These are phyloP conservation scores for Halcyon malimbica DNA, from an alignment of 2,113 vertebrate species.

Conservation along the genomic window DNA sequence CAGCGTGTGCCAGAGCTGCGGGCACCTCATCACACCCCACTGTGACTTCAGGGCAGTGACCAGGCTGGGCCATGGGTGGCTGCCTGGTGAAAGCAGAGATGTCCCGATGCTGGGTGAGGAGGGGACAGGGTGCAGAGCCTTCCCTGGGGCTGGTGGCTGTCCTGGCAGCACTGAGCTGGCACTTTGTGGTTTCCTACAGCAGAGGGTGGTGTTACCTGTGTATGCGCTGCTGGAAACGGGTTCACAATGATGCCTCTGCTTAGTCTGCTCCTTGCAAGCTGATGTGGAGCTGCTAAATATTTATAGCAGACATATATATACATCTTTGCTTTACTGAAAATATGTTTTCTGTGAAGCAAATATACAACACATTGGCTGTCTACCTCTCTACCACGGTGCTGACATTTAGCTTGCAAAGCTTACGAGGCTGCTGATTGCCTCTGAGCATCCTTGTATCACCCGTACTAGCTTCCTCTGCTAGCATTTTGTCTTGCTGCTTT, in stretches of 20 bases:
- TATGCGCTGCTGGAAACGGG: background rate
- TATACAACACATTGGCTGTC: background rate
- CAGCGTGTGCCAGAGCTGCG: fast-evolving
- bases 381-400: background rate
- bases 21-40: fast-evolving
- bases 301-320: background rate
- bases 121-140: background rate
- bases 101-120: fast-evolving
- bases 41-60: background rate
- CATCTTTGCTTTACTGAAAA: background rate
- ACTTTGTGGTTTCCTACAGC: background rate
- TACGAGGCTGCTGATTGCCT: background rate
- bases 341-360: background rate
- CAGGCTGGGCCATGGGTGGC: background rate
- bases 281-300: background rate
- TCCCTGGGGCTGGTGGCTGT: background rate
- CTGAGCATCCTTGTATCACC: background rate
- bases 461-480: background rate
- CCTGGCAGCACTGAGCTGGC: fast-evolving
- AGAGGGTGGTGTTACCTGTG: background rate
- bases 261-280: background rate
- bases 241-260: background rate
- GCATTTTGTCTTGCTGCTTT: background rate
- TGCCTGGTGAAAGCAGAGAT: fast-evolving
- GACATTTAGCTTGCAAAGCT: background rate